Conservation (phyloP, 2,113 vertebrate genomes). For the Upupa epops region DNA sequence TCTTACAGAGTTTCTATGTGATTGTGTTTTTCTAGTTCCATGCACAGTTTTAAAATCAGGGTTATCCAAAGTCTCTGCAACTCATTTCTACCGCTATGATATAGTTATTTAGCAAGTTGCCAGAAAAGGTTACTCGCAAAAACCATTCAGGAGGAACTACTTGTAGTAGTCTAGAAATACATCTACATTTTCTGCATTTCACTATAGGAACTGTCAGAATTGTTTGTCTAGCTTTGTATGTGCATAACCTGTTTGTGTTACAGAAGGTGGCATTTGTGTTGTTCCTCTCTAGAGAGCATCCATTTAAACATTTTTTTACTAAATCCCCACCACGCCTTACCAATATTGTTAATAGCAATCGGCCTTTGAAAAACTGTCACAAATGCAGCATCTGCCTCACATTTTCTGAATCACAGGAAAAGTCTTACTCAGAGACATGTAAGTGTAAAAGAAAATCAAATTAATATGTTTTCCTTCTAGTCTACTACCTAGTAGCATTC, state of each 20-base stretch:
- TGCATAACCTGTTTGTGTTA: not conserved
- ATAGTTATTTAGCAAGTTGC: not conserved
- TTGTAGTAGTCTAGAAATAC: not conserved
- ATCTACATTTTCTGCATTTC: not conserved
- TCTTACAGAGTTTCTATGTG: not conserved
- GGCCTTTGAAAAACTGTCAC: constrained; percentile 24
- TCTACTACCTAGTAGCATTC: constrained; percentile 37
- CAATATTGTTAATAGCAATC: constrained; percentile 2
- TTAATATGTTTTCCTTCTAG: constrained; percentile 44
- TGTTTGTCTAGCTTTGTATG: not conserved
- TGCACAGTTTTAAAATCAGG: not conserved
- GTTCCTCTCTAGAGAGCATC: not conserved
- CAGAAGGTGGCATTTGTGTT: not conserved
- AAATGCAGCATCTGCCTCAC: not conserved
- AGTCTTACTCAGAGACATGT: constrained; percentile 1
- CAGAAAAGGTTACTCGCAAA: not conserved
- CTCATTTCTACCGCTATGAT: not conserved
- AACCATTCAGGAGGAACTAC: not conserved
- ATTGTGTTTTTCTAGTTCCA: not conserved
- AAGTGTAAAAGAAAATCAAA: not conserved
- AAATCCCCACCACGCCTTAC: not conserved
- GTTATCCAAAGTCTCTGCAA: not conserved
- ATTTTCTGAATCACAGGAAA: constrained; percentile 12
- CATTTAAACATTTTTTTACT: not conserved
- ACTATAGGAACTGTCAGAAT: not conserved